Evolutionary conservation across 2,797 vertebrate species (phyloP).

Genomic region (Tenualosa ilisha): DNA sequence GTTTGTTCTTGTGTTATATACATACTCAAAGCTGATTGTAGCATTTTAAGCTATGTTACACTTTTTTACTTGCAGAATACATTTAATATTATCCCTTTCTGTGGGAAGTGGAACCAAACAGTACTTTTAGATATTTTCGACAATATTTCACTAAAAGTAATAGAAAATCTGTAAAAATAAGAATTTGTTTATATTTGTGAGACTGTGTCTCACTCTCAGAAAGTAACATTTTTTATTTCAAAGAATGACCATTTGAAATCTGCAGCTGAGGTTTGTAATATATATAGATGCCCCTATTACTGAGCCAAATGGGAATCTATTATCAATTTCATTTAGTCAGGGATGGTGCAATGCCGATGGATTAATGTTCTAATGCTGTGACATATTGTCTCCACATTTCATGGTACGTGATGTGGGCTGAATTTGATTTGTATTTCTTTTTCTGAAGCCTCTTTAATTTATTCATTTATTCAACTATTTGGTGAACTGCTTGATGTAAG

Average conservation of each 20-base stretch:
- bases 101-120: constrained; percentile 19
- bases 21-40: background rate
- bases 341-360: constrained; percentile 6
- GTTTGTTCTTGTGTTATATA: constrained; percentile 2
- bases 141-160: constrained; percentile 9
- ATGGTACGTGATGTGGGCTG: constrained; percentile 10
- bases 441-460: constrained; percentile 12
- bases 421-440: constrained; percentile 4
- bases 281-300: background rate
- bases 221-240: background rate
- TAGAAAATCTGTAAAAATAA: background rate
- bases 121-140: constrained; percentile 4
- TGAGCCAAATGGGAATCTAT: constrained; percentile 13
- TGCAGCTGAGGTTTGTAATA: constrained; percentile 14
- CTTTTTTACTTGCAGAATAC: constrained; percentile 22
- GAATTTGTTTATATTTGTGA: background rate
- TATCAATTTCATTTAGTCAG: constrained; percentile 12
- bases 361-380: constrained; percentile 12
- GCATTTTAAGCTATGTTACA: constrained; percentile 21
- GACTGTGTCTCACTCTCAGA: background rate
- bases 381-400: constrained; percentile 21
- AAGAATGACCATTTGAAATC: constrained; percentile 15
- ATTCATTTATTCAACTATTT: constrained; percentile 6
- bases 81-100: constrained; percentile 8
- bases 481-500: constrained; percentile 17